Evolutionary conservation across 2,888 invertebrate genomes (phyloP), one percentile per base, ranked within the genome.

Genomic region (Xanthorhoe spadicearia): DNA sequence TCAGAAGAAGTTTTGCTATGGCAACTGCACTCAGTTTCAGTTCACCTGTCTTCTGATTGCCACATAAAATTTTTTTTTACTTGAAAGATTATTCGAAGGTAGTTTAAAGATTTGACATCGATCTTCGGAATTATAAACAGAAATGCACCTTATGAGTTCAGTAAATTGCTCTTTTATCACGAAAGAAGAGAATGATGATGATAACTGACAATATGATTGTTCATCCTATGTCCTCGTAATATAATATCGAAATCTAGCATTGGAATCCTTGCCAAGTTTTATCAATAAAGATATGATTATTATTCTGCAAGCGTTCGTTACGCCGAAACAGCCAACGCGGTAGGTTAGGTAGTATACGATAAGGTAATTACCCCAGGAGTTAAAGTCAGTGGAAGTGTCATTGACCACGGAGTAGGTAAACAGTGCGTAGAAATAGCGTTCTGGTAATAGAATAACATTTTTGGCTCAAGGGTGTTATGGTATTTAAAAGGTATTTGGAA

Each of bases 321-420:
- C 55, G n/a, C 43, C 49, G 51, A 55, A 55, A 56, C 43, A 54
- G 28, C 35, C 53, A 64, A 60, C 51, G n/a, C 23, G 60, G 60
- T 51, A 55, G 54, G 32, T 49, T 51, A 55, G 54, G 32, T 49
- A 56, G 54, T 54, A 62, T 55, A 66, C 66, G 56, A 66, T 74
- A 50, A 62, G 35, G 66, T 68, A 38, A 70, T 62, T 49, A 64
- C 70, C 64, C 48, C 55, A 62, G 67, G 53, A 66, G 57, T 61
- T 61, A 46, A 79, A 81, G 82, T 80, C 77, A 61, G 73, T 60
- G 64, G 64, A 73, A 59, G 74, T 76, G 86, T 86, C 86, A 81
- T 81, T 87, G 86, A 85, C 85, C 85, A 82, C 73, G 60, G 51
- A 46, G 72, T 67, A 75, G 46, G 32, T 74, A 74, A 76, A 76